Percentiles rank a stretch among this genome's conserved stretches.
Conservation (phyloP, 1,140 invertebrate species). For the Coboldia fuscipes region DNA sequence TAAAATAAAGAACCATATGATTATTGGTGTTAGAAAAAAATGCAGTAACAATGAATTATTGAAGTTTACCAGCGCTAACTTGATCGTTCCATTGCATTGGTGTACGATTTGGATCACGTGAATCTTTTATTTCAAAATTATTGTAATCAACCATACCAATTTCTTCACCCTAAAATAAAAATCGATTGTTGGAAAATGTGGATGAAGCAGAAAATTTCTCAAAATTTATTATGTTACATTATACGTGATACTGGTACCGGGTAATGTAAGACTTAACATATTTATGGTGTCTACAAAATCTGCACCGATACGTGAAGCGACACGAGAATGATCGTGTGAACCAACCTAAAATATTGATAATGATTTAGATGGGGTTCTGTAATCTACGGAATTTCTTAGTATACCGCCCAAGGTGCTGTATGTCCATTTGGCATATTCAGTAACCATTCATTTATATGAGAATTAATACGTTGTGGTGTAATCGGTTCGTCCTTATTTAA, state of each 20-base stretch:
- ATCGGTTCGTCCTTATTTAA: conserved; percentile 18
- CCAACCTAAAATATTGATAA: conserved; percentile 25
- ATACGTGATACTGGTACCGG: conserved; percentile 45
- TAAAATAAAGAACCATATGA: too few relatives aligned
- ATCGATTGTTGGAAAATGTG: conserved; percentile 32
- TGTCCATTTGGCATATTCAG: conserved; percentile 23
- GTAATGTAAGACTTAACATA: conserved; percentile 37
- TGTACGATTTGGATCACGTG: conserved; percentile 35
- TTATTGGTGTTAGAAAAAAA: conserved; percentile 22
- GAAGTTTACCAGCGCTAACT: conserved; percentile 24
- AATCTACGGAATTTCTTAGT: neutral
- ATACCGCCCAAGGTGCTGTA: conserved; percentile 31
- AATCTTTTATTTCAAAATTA: conserved; percentile 29
- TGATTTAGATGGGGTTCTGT: conserved; percentile 29
- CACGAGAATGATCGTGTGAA: conserved; percentile 38
- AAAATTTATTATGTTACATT: conserved; percentile 36
- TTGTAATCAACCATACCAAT: conserved; percentile 43
- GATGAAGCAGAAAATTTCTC: conserved; percentile 32
- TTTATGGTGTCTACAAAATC: conserved; percentile 37
- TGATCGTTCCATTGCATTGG: conserved; percentile 46
- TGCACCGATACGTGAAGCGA: conserved; percentile 30
- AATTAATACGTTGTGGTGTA: conserved; percentile 21
- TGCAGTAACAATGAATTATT: too few relatives aligned
- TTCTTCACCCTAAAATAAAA: conserved; percentile 40
- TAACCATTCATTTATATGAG: conserved; percentile 22